phyloP scores from a whole-genome alignment of 2,113 vertebrate genomes.

The Notothenia coriiceps region DNA sequence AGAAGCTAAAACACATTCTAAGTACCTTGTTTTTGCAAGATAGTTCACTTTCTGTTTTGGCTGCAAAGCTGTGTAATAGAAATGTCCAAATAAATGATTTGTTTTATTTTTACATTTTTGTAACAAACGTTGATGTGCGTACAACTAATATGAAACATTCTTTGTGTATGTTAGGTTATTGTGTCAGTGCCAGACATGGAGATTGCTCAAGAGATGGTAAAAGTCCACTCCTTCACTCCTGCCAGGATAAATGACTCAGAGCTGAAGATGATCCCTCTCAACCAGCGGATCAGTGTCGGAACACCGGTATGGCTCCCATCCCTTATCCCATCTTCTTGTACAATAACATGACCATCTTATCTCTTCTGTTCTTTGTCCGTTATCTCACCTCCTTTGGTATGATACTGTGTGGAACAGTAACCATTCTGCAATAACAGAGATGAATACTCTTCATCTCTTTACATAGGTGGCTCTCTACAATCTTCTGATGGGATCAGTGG shows the following conservation, averaged over 20 bases:
- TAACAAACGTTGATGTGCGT: neutral
- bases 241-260: constrained; percentile 43
- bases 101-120: no score
- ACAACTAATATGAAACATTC: neutral
- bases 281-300: constrained; percentile 42
- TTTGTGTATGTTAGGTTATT: constrained; percentile 55
- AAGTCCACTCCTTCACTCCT: constrained; percentile 53
- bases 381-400: neutral
- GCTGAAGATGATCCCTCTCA: constrained; percentile 57
- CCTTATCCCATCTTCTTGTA: neutral
- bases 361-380: neutral
- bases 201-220: constrained; percentile 69
- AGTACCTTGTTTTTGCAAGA: neutral
- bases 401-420: neutral
- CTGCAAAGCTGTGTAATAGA: neutral
- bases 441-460: neutral
- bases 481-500: constrained; percentile 58
- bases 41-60: neutral
- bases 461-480: constrained; percentile 79
- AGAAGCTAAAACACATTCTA: neutral
- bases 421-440: neutral
- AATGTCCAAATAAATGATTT: neutral
- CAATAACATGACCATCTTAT: neutral
- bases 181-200: constrained; percentile 62
- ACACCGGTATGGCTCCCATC: constrained; percentile 64